Evolutionary conservation across 2,888 invertebrate species (phyloP), one percentile per base, ranked within the genome.

Genomic region (Belgica antarctica): DNA sequence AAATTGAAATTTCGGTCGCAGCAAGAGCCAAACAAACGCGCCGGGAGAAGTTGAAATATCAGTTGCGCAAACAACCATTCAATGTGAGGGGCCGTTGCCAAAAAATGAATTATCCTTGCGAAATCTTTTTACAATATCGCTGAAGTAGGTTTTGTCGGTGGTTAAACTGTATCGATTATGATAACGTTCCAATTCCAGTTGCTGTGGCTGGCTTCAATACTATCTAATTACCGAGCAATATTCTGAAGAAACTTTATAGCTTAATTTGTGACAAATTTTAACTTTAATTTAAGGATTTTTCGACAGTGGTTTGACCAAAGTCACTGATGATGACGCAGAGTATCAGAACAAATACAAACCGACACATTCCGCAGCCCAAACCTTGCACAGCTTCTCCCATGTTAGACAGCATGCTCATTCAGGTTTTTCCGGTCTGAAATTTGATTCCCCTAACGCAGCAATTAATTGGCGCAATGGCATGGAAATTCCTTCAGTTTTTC

Each of bases 391-490:
- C n/a, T 41, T 41, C n/a, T 41, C n/a, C n/a, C n/a, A n/a, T 41
- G 41, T 41, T 41, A 41, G 41, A 41, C 41, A 41, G n/a, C 22
- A 52, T 22, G 22, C 22, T 22, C 7, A 52, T 52, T 52, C 22
- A 52, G 52, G 52, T 22, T 52, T 52, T 52, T 52, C 52, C 22
- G 52, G 52, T 52, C 22, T 17, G 22, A 52, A 10, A 22, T 52
- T n/a, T 52, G 52, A 52, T 22, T 52, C 52, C 52, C 17, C 22
- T 8, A 52, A 22, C 52, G 22, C 52, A 52, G 7, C 31, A 62
- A 62, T 62, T 62, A 28, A 62, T 62, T 62, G 62, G 28, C 31
- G 34, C 34, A 34, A 59, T 59, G 59, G 59, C 59, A 59, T 59
- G 25, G 27, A 59, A 62, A 62, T 62, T 62, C 62, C 19, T 31